phyloP scores from a whole-genome alignment of 2,888 invertebrate species.

The Oscheius sp. region DNA sequence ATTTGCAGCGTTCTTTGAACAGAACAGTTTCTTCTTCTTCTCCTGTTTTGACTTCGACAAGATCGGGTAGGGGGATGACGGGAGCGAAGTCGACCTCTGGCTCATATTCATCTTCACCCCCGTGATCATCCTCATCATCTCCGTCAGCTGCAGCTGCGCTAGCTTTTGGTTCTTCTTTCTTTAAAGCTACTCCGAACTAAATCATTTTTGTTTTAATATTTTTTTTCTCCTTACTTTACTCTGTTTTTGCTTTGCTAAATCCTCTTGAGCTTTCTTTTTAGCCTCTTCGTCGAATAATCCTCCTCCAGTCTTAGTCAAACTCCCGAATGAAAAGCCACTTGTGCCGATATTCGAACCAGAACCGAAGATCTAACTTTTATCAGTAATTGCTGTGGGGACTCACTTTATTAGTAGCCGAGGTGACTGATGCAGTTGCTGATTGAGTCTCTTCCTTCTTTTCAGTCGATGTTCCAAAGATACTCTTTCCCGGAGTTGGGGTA shows the following conservation, averaged over 20 bases:
- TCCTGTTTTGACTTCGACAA: constrained; percentile 66
- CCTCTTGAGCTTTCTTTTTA: constrained; percentile 44
- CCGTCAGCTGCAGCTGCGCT: neutral
- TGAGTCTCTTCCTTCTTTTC: neutral
- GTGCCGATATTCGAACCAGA: neutral
- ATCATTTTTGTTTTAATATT: neutral
- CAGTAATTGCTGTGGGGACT: neutral
- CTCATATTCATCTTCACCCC: constrained; percentile 41
- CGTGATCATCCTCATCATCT: constrained; percentile 33
- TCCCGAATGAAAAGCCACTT: constrained; percentile 26
- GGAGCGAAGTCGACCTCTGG: constrained; percentile 61
- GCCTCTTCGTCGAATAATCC: constrained; percentile 38
- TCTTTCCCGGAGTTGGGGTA: neutral
- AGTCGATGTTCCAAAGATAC: neutral
- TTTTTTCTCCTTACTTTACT: constrained; percentile 26
- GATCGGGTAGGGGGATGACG: constrained; percentile 64
- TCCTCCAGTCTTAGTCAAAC: constrained; percentile 26
- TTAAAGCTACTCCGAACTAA: neutral
- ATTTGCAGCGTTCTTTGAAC: constrained; percentile 71
- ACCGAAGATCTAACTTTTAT: constrained; percentile 37
- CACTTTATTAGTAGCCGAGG: neutral
- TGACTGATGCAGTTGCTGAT: neutral
- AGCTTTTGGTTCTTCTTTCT: neutral
- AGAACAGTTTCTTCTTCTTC: constrained; percentile 68
- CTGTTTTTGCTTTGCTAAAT: constrained; percentile 44